phyloP scores from a whole-genome alignment of 2,888 invertebrate species.

The Hirtodrosophila histrioides region DNA sequence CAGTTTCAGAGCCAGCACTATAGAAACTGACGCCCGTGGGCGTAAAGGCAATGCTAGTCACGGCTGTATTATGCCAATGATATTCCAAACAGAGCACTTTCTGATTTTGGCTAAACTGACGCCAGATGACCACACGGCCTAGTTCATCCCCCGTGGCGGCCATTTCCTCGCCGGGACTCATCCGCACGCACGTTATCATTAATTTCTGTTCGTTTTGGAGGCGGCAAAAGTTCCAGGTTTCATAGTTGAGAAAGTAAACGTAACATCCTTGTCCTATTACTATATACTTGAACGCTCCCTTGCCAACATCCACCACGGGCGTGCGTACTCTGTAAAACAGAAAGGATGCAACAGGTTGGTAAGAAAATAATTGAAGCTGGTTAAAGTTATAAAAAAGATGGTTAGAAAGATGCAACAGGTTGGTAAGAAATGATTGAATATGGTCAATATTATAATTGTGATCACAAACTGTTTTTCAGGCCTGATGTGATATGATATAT shows the following conservation, averaged over 20 bases:
- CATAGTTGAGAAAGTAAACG: constrained; percentile 77
- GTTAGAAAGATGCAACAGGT: too few relatives aligned
- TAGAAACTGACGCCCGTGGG: constrained; percentile 88
- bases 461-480: too few relatives aligned
- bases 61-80: constrained; percentile 92
- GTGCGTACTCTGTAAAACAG: constrained; percentile 46
- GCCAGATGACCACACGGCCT: constrained; percentile 89
- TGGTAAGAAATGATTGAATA: too few relatives aligned
- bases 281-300: constrained; percentile 72
- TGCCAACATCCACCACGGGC: constrained; percentile 71
- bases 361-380: neutral
- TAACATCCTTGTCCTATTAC: constrained; percentile 63
- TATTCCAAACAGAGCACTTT: constrained; percentile 84
- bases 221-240: constrained; percentile 65
- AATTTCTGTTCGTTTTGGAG: constrained; percentile 45
- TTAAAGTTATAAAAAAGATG: too few relatives aligned
- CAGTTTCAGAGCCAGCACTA: constrained; percentile 91
- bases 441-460: too few relatives aligned
- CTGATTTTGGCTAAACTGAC: constrained; percentile 81
- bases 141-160: constrained; percentile 89
- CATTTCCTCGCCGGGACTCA: constrained; percentile 88
- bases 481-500: too few relatives aligned
- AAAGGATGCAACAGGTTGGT: constrained; percentile 25
- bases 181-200: constrained; percentile 87
- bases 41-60: constrained; percentile 88